phyloP scores from a whole-genome alignment of 2,113 vertebrate species.

The Chlorocebus sabaeus region DNA sequence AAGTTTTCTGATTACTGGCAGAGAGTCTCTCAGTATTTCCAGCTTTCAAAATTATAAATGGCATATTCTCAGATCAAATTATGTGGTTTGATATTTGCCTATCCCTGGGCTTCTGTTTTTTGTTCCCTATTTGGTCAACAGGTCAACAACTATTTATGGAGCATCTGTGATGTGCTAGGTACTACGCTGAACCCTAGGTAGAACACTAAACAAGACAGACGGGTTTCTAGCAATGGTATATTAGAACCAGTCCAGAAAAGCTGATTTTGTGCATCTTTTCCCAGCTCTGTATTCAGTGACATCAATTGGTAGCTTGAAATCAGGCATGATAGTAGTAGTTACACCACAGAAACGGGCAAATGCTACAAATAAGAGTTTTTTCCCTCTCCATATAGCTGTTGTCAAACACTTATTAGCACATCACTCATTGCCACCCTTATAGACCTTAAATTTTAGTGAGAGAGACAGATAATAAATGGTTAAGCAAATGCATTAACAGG shows the following conservation, averaged over 20 bases:
- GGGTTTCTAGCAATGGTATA: not conserved
- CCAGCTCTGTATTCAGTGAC: not conserved
- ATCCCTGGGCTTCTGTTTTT: not conserved
- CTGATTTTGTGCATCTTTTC: not conserved
- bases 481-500: not conserved
- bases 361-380: not conserved
- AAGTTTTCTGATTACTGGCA: conserved; percentile 1
- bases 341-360: not conserved
- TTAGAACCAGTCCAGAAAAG: not conserved
- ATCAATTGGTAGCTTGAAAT: conserved; percentile 34
- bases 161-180: not conserved
- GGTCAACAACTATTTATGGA: not conserved
- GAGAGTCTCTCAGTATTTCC: not conserved
- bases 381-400: not conserved
- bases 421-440: not conserved
- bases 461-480: not conserved
- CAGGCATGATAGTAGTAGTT: not conserved
- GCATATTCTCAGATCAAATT: conserved; percentile 21
- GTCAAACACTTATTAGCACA: not conserved
- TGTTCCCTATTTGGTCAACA: not conserved
- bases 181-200: not conserved
- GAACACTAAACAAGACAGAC: not conserved
- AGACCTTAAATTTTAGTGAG: conserved; percentile 6
- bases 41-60: conserved; percentile 37
- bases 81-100: not conserved